Conservation (phyloP, 2,113 vertebrate genomes). For the Phylloscopus trochiloides region DNA sequence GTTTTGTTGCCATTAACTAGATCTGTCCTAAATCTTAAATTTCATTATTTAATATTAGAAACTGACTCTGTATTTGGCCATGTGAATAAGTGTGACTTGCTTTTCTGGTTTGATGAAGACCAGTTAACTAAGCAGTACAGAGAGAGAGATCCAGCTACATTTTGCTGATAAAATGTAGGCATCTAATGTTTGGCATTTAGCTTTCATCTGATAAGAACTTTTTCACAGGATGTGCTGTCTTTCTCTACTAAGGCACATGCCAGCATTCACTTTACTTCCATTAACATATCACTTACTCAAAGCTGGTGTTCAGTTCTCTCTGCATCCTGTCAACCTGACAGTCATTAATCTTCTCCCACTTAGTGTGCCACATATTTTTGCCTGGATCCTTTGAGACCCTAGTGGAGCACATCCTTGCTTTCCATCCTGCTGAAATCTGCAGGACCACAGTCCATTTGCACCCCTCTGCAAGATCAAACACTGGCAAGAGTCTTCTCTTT, state of each 20-base stretch:
- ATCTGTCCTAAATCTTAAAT: neutral
- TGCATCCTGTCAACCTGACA: neutral
- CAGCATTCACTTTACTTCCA: neutral
- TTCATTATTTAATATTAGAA: neutral
- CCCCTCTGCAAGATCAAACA: neutral
- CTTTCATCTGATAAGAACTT: neutral
- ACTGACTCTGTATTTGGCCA: neutral
- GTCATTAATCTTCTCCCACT: neutral
- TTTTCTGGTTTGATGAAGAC: neutral
- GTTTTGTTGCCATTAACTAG: neutral
- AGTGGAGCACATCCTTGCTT: neutral
- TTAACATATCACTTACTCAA: neutral
- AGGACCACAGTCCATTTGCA: neutral
- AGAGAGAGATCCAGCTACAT: neutral
- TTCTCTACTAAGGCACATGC: neutral
- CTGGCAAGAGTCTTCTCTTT: neutral
- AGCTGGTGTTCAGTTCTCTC: neutral
- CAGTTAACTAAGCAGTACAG: neutral
- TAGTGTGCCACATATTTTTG: neutral
- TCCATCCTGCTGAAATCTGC: neutral
- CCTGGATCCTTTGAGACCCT: neutral
- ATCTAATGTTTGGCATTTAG: neutral
- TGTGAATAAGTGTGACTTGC: neutral
- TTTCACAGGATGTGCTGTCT: neutral
- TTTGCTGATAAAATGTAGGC: neutral